Conservation (phyloP, 2,888 invertebrate species). For the Cryptosula pallasiana region DNA sequence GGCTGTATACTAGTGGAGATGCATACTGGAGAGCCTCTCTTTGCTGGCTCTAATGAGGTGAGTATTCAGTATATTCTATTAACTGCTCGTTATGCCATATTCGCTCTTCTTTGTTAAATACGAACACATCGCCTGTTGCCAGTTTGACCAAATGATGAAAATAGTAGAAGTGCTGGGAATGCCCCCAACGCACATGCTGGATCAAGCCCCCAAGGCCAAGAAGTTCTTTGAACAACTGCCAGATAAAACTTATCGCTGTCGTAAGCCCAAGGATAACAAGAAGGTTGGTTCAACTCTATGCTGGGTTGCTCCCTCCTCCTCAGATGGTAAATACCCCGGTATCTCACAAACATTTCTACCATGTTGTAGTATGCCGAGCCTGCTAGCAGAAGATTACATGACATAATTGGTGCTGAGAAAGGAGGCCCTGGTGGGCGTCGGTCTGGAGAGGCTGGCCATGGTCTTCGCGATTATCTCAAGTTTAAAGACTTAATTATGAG, state of each 20-base stretch:
- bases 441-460: slow-evolving; percentile 90
- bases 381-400: slow-evolving; percentile 85
- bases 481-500: slow-evolving; percentile 96
- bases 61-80: not conserved
- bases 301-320: not conserved
- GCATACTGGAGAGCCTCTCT: slow-evolving; percentile 99
- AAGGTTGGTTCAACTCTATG: slow-evolving; percentile 39
- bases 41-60: slow-evolving; percentile 95
- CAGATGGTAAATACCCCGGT: not conserved
- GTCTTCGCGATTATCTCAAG: slow-evolving; percentile 94
- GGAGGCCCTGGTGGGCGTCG: slow-evolving; percentile 94
- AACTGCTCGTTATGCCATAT: not conserved
- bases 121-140: slow-evolving; percentile 29
- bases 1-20: slow-evolving; percentile 99
- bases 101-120: not conserved
- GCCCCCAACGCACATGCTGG: slow-evolving; percentile 91
- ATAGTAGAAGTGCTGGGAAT: slow-evolving; percentile 98
- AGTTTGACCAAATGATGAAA: slow-evolving; percentile 99
- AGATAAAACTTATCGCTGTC: slow-evolving; percentile 85
- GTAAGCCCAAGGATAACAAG: slow-evolving; percentile 70
- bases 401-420: slow-evolving; percentile 86
- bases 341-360: not conserved
- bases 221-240: slow-evolving; percentile 97
- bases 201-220: slow-evolving; percentile 90
- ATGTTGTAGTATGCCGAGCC: slow-evolving; percentile 76